A percentile compares a stretch with the other conserved stretches of the same genome.
Evolutionary conservation across 2,888 invertebrate genomes (phyloP).

Genomic region (Scaeva pyrastri): DNA sequence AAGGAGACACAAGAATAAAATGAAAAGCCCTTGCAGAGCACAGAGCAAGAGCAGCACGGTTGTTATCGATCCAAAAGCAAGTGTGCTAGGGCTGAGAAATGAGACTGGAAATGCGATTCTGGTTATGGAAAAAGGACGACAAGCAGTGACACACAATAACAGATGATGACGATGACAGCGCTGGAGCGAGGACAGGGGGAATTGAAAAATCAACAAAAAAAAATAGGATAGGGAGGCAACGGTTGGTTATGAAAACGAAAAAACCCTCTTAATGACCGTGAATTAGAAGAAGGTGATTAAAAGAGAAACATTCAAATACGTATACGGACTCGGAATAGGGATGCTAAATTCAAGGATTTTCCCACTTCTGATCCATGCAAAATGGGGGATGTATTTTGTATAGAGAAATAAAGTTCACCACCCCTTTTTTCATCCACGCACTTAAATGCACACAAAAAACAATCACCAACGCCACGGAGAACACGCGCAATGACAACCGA

Average conservation of each 20-base stretch:
- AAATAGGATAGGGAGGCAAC: not conserved
- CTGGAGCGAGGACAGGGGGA: not conserved
- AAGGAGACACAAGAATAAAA: slow-evolving; percentile 45
- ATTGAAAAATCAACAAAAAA: slow-evolving; percentile 18
- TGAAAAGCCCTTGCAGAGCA: slow-evolving; percentile 50
- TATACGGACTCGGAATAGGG: not conserved
- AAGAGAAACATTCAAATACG: slow-evolving; percentile 26
- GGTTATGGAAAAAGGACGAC: slow-evolving; percentile 58
- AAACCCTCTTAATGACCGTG: slow-evolving; percentile 62
- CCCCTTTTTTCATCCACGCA: slow-evolving; percentile 54
- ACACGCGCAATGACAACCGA: slow-evolving; percentile 52
- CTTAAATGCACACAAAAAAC: slow-evolving; percentile 56
- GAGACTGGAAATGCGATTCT: slow-evolving; percentile 74
- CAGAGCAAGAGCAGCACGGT: slow-evolving; percentile 57
- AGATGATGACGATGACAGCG: slow-evolving; percentile 59
- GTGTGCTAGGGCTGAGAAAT: slow-evolving; percentile 43
- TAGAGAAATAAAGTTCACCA: slow-evolving; percentile 14
- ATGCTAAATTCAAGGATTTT: slow-evolving; percentile 17
- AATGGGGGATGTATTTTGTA: not conserved
- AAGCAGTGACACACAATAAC: slow-evolving; percentile 71
- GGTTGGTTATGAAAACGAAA: slow-evolving; percentile 45
- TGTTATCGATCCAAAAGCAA: slow-evolving; percentile 64
- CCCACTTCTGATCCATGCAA: not conserved
- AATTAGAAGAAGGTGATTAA: slow-evolving; percentile 42
- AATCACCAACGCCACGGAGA: slow-evolving; percentile 8